phyloP scores from a whole-genome alignment of 2,888 invertebrate genomes.

The Hirtodrosophila cameraria region DNA sequence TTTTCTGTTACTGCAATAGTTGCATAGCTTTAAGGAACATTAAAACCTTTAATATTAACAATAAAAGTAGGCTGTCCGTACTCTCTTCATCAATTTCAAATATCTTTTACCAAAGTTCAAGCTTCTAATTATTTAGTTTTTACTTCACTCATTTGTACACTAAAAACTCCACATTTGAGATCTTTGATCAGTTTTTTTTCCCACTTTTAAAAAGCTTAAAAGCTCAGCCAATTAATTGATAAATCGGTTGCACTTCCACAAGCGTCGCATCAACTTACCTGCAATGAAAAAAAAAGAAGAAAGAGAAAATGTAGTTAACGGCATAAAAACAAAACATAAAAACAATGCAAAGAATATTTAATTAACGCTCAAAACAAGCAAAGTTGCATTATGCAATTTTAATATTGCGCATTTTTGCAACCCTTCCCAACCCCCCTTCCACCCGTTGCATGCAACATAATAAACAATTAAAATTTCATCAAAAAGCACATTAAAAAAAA shows the following conservation, averaged over 20 bases:
- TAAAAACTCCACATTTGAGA: too few relatives aligned
- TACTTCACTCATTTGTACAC: too few relatives aligned
- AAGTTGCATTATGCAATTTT: slow-evolving; percentile 31
- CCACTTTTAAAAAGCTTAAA: slow-evolving; percentile 3
- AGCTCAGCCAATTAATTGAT: slow-evolving; percentile 18
- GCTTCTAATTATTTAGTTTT: too few relatives aligned
- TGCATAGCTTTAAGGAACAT: too few relatives aligned
- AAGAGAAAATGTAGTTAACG: not conserved
- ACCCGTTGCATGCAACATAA: slow-evolving; percentile 22
- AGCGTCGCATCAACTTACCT: slow-evolving; percentile 32
- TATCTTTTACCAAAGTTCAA: too few relatives aligned
- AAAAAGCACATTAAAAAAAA: slow-evolving; percentile 39
- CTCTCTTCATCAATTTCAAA: too few relatives aligned
- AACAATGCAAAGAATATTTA: slow-evolving; percentile 16
- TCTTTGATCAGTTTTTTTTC: not conserved
- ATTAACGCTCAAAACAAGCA: slow-evolving; percentile 12
- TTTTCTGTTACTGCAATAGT: too few relatives aligned
- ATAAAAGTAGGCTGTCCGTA: too few relatives aligned
- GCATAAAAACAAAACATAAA: slow-evolving; percentile 7
- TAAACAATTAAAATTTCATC: slow-evolving; percentile 57
- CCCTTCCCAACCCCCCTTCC: too few relatives aligned
- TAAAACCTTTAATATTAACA: too few relatives aligned
- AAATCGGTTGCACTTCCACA: slow-evolving; percentile 20
- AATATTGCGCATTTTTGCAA: slow-evolving; percentile 13
- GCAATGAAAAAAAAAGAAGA: slow-evolving; percentile 33